Percentiles rank a stretch among this genome's conserved stretches.
Evolutionary conservation across 1,140 invertebrate genomes (phyloP).

Genomic region (Brachystomella parvula): DNA sequence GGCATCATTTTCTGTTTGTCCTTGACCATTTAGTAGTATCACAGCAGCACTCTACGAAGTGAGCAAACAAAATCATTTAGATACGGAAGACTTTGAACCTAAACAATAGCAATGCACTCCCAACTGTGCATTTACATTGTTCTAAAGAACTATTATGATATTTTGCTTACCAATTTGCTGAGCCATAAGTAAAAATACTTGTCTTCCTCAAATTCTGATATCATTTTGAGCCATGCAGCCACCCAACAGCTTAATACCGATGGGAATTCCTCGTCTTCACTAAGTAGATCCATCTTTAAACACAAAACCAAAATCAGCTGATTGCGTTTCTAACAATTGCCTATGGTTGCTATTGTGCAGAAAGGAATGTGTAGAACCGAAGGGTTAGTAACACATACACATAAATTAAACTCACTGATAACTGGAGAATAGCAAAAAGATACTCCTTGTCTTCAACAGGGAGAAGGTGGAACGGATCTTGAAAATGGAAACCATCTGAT

Average conservation of each 20-base stretch:
- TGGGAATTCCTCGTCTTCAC: conserved; percentile 22
- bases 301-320: too few relatives aligned
- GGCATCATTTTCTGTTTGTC: background rate
- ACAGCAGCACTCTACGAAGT: conserved; percentile 5
- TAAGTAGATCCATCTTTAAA: background rate
- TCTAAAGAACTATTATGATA: conserved; percentile 1
- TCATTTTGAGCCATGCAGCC: conserved; percentile 28
- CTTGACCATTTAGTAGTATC: background rate
- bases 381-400: too few relatives aligned
- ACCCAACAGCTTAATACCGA: conserved; percentile 32
- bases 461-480: background rate
- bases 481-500: background rate
- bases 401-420: too few relatives aligned
- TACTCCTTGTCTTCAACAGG: background rate
- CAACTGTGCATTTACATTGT: background rate
- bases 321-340: too few relatives aligned
- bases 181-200: conserved; percentile 21
- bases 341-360: too few relatives aligned
- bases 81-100: too few relatives aligned
- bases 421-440: background rate
- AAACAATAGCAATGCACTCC: too few relatives aligned
- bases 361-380: too few relatives aligned
- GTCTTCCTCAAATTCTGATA: conserved; percentile 13
- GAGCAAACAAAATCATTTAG: too few relatives aligned
- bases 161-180: conserved; percentile 16